A percentile compares a stretch with the other conserved stretches of the same genome.
Evolutionary conservation across 2,113 vertebrate genomes (phyloP).

Genomic region (Maccullochella peelii): DNA sequence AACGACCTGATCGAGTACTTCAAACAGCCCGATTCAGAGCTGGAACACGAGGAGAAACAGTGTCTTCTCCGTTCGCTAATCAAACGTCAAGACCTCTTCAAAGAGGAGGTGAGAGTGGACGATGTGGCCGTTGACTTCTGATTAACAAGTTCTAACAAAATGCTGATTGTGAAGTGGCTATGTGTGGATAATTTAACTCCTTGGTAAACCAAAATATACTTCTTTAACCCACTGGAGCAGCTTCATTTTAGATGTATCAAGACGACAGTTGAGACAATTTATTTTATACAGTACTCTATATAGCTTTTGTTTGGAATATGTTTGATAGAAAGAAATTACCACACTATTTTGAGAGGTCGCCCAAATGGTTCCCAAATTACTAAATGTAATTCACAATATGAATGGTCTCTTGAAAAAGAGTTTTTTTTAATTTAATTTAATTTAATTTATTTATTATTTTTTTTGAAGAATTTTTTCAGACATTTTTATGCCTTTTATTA

Average conservation of each 20-base stretch:
- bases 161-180: not conserved
- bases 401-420: too few relatives aligned
- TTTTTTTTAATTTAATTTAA: too few relatives aligned
- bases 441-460: too few relatives aligned
- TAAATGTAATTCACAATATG: too few relatives aligned
- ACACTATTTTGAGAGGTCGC: not conserved
- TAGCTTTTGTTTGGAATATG: not conserved
- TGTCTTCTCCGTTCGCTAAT: conserved; percentile 94
- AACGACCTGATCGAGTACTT: conserved; percentile 95
- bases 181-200: not conserved
- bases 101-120: conserved; percentile 89
- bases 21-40: conserved; percentile 91
- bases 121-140: not conserved
- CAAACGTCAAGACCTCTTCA: conserved; percentile 97
- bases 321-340: not conserved
- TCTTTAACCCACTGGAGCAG: not conserved
- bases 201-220: not conserved
- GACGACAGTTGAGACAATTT: not conserved
- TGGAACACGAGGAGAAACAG: conserved; percentile 96
- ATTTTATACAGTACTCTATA: too few relatives aligned
- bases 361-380: too few relatives aligned
- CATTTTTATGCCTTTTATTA: too few relatives aligned
- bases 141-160: not conserved
- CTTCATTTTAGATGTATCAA: not conserved
- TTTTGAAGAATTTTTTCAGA: too few relatives aligned